Conservation (phyloP, 2,113 vertebrate genomes). For the Pollimyrus isidori region DNA sequence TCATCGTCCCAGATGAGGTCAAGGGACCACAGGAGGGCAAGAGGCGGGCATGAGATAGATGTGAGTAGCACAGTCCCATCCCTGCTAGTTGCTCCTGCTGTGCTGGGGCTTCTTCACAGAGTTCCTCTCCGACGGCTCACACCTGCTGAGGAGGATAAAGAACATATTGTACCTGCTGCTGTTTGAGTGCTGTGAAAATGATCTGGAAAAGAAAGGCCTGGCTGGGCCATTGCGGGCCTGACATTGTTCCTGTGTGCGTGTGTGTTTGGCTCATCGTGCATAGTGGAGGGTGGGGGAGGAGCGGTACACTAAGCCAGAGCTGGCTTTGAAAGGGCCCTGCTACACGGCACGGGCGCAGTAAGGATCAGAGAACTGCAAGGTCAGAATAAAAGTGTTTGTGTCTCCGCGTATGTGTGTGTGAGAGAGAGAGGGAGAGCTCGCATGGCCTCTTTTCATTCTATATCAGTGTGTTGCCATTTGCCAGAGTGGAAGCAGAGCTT, state of each 20-base stretch:
- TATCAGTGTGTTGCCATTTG: constrained; percentile 48
- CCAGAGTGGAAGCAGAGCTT: constrained; percentile 49
- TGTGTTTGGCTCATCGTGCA: constrained; percentile 21
- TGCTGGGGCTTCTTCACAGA: no score
- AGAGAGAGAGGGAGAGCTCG: constrained; percentile 13
- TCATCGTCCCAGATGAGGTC: constrained; percentile 29
- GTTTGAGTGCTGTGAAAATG: constrained; percentile 55
- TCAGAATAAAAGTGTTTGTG: background rate
- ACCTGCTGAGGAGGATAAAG: constrained; percentile 34
- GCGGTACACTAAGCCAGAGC: background rate
- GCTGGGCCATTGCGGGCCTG: constrained; percentile 4
- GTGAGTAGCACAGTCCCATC: constrained; percentile 39
- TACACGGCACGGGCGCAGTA: constrained; percentile 32
- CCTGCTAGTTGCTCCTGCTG: background rate
- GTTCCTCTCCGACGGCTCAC: background rate
- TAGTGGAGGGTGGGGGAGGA: constrained; percentile 7
- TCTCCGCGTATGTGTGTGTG: background rate
- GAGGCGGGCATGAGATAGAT: constrained; percentile 31
- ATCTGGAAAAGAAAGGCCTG: constrained; percentile 36
- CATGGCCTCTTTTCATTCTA: constrained; percentile 36
- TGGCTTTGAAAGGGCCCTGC: constrained; percentile 28
- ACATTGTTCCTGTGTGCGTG: constrained; percentile 40
- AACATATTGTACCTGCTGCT: constrained; percentile 46
- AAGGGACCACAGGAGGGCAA: constrained; percentile 27
- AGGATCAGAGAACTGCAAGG: constrained; percentile 28